These are phyloP conservation scores for Macquaria australasica DNA, from an alignment of 2,113 vertebrate species.

Conservation along the genomic window DNA sequence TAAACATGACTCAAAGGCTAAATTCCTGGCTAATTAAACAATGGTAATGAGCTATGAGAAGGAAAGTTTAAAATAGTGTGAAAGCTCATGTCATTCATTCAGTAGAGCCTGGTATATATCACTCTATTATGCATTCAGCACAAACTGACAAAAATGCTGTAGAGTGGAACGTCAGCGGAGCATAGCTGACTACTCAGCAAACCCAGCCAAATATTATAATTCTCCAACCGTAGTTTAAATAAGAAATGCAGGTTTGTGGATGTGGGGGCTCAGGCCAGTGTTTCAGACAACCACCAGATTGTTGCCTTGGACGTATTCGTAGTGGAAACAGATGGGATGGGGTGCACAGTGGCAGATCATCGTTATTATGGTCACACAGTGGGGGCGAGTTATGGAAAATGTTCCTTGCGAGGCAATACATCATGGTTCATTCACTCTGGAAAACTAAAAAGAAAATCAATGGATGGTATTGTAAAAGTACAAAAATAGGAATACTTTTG, in stretches of 20 bases:
- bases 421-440: conserved; percentile 43
- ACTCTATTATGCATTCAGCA: conserved; percentile 46
- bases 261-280: conserved; percentile 41
- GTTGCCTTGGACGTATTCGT: conserved; percentile 47
- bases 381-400: conserved; percentile 59
- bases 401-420: conserved; percentile 35
- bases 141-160: conserved; percentile 39
- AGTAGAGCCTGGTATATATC: conserved; percentile 17
- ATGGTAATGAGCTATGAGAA: neutral
- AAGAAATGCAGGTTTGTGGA: conserved; percentile 63
- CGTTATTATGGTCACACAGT: conserved; percentile 60
- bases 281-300: conserved; percentile 62
- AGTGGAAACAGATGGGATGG: conserved; percentile 75
- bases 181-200: conserved; percentile 53
- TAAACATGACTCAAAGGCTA: neutral
- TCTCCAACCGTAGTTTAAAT: conserved; percentile 62
- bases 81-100: conserved; percentile 27
- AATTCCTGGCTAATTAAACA: conserved; percentile 7
- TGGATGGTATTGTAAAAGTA: neutral
- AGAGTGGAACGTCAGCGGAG: conserved; percentile 50
- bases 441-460: conserved; percentile 38
- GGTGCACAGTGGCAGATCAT: conserved; percentile 56
- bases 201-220: conserved; percentile 60
- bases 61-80: neutral
- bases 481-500: neutral